Evolutionary conservation across 2,888 invertebrate genomes (phyloP).

Genomic region (Apeira syringaria): DNA sequence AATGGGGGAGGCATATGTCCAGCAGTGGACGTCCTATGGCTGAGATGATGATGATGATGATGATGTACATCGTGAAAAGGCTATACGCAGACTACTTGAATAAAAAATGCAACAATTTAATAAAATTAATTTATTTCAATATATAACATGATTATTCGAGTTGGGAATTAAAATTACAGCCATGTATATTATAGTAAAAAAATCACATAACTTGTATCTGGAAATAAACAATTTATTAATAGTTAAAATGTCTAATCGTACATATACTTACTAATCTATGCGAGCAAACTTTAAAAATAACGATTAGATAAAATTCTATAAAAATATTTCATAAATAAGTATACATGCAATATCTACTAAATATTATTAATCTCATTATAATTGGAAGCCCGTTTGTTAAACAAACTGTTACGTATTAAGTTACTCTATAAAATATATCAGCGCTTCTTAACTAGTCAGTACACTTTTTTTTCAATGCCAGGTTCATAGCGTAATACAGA

Average conservation of each 20-base stretch:
- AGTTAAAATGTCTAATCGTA: no score
- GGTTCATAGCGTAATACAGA: no score
- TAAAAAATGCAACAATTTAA: slow-evolving; percentile 3
- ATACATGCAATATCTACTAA: background rate
- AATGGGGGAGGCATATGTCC: no score
- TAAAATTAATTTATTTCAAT: slow-evolving; percentile 26
- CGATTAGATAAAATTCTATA: background rate
- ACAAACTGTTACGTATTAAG: background rate
- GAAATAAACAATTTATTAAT: no score
- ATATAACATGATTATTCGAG: slow-evolving; percentile 4
- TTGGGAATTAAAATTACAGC: background rate
- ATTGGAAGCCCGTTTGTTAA: slow-evolving; percentile 7
- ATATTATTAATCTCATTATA: background rate
- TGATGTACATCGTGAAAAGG: no score
- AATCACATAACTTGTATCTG: background rate
- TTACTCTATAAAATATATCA: background rate
- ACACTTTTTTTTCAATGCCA: no score
- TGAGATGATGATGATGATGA: no score
- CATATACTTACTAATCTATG: background rate
- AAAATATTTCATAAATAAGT: no score
- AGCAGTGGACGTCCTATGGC: no score
- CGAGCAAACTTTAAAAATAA: background rate
- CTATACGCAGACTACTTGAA: no score
- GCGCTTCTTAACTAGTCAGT: slow-evolving; percentile 1
- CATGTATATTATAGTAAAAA: background rate